Base-by-base conservation (phyloP, 2,797 vertebrate genomes). In the Paratrypauchen microcephalus region DNA sequence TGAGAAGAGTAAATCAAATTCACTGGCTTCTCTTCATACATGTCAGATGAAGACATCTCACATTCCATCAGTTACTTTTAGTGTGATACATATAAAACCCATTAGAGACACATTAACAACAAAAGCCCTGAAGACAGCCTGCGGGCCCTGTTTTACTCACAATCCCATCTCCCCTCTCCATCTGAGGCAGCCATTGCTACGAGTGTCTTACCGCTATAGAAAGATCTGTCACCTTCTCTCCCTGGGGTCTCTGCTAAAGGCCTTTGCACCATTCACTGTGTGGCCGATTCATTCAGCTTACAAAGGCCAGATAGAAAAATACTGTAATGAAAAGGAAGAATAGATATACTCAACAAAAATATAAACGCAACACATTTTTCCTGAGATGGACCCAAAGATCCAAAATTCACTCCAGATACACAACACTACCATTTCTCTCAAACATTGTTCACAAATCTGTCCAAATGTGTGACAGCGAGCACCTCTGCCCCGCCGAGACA, bases 231-330 rank as follows among this genome's bases (percentile, higher is more conserved):
- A 76, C 70, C 79, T 59, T 66, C 71, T 58, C 57, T 70, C 69
- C 85, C 71, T 68, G 58, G 23, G 67, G 58, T 79, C 82, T 89
- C 86, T 41, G 32, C 59, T 61, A 21, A 39, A 39, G 58, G 58
- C 32, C 32, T 61, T 61, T 90, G 77, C 84, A 71, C 71, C 74
- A 65, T 60, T 82, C 19, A 54, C 83, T 88, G 89, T 58, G 71
- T 67, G 76, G 88, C 81, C 76, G 70, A 18, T 26, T 64, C 62
- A 45, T 63, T 21, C 59, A 61, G 41, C 47, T 79, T 76, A 47
- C 74, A 72, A 72, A 61, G n/a, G 39, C 19, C 6, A 64, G 24
- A 55, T 21, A 5, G 50, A 28, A 39, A 24, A 24, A 50, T 56
- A 55, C 19, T 48, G 9, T 54, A 60, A 55, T 61, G 39, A n/a